Percentiles rank a stretch among this genome's conserved stretches.
Evolutionary conservation across 64 coral and sea anemone genomes (phyloP).

Genomic region (Astreopora myriophthalma): DNA sequence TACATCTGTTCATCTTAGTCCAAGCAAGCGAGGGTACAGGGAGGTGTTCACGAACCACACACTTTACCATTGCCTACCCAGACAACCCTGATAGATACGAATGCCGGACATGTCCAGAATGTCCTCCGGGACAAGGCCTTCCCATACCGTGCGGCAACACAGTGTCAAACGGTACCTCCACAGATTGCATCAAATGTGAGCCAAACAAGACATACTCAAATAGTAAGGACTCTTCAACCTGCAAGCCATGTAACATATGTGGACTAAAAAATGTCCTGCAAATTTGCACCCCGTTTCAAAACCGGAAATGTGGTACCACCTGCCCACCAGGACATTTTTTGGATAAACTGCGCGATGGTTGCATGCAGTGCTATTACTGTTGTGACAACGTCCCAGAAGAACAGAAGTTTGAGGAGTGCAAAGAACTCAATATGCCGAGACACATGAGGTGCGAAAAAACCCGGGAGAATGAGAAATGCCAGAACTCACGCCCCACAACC

Average conservation of each 20-base stretch:
- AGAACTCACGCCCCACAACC: not conserved
- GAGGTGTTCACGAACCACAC: not conserved
- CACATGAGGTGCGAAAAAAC: not conserved
- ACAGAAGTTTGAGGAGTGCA: not conserved
- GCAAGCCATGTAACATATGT: conserved; percentile 18
- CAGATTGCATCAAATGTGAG: not conserved
- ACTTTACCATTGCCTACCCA: not conserved
- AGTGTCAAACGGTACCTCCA: not conserved
- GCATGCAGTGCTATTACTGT: not conserved
- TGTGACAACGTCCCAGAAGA: not conserved
- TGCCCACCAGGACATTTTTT: not conserved
- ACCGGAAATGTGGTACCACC: not conserved
- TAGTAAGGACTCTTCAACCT: not conserved
- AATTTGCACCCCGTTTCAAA: not conserved
- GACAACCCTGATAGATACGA: no score
- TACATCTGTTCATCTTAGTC: not conserved
- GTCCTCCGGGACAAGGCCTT: conserved; percentile 11
- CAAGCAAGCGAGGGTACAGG: not conserved
- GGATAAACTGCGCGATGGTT: not conserved
- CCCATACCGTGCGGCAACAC: not conserved
- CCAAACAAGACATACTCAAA: not conserved
- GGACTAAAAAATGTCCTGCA: not conserved
- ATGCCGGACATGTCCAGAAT: not conserved
- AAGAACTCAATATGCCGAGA: not conserved
- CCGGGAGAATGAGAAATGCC: not conserved